phyloP scores from a whole-genome alignment of 35 echinoderm and acorn worm genomes.

The Patiria miniata region DNA sequence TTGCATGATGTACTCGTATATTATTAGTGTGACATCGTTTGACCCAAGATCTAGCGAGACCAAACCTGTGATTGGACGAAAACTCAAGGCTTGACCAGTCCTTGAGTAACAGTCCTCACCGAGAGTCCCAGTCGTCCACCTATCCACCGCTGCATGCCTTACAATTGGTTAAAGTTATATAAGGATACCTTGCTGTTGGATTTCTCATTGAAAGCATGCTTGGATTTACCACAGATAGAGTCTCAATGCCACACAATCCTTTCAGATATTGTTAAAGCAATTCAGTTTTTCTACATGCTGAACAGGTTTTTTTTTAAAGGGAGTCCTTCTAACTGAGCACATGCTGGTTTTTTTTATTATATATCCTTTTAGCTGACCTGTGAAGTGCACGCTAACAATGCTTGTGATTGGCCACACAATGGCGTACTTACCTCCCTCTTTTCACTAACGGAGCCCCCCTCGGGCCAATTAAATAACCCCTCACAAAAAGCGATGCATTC shows the following conservation, averaged over 20 bases:
- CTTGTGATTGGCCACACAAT: conserved; percentile 1
- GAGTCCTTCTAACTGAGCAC: background rate
- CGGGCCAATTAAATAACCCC: conserved; percentile 22
- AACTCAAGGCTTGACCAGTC: too few species aligned
- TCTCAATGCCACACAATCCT: background rate
- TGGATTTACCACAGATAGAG: background rate
- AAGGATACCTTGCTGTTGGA: background rate
- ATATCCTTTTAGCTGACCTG: background rate
- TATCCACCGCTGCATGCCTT: background rate
- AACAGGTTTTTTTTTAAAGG: background rate
- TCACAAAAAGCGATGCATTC: background rate
- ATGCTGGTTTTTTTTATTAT: background rate
- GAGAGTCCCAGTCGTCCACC: too few species aligned
- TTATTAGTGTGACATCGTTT: too few species aligned
- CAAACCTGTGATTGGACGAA: too few species aligned
- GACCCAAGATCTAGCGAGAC: too few species aligned
- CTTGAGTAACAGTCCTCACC: too few species aligned
- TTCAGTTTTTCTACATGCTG: background rate
- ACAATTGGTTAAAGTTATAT: background rate
- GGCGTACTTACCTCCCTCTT: conserved; percentile 1
- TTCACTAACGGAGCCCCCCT: background rate
- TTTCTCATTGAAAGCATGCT: background rate
- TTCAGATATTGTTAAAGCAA: background rate
- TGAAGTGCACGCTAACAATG: background rate
- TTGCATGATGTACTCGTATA: too few species aligned